Conservation (phyloP, 2,888 invertebrate genomes). For the Pilophorus perplexus region DNA sequence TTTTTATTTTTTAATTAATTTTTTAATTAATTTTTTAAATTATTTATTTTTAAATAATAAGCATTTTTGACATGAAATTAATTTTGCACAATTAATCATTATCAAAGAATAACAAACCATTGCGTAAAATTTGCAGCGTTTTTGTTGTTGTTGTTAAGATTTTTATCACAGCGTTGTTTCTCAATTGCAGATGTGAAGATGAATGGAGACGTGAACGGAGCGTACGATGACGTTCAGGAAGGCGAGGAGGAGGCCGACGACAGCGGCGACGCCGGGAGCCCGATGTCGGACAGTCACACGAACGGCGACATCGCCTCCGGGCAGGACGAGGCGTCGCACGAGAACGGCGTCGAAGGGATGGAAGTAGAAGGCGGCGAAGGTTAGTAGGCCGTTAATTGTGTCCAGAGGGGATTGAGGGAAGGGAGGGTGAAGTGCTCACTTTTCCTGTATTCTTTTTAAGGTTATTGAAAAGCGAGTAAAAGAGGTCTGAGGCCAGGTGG, state of each 20-base stretch:
- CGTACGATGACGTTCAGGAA: slow-evolving; percentile 50
- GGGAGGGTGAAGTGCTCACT: not conserved
- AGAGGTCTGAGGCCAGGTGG: no score
- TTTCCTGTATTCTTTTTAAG: not conserved
- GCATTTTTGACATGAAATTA: no score
- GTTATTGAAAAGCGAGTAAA: no score
- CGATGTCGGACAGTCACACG: slow-evolving; percentile 25
- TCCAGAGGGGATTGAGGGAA: not conserved
- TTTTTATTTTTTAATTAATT: no score
- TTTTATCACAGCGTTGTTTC: not conserved
- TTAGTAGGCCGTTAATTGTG: not conserved
- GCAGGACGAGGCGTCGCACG: slow-evolving; percentile 13
- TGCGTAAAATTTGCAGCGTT: no score
- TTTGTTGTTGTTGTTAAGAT: no score
- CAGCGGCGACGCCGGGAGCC: slow-evolving; percentile 6
- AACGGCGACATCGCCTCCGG: slow-evolving; percentile 9
- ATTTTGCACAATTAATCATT: no score
- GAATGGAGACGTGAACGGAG: slow-evolving; percentile 55
- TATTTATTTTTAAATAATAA: no score
- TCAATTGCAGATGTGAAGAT: slow-evolving; percentile 53
- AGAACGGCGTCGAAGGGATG: slow-evolving; percentile 26
- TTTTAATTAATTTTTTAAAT: no score
- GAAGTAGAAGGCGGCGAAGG: slow-evolving; percentile 36
- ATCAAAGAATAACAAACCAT: no score
- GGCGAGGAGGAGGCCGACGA: slow-evolving; percentile 42